Percentiles rank a stretch among this genome's conserved stretches.
Evolutionary conservation across 2,797 vertebrate species (phyloP).

Genomic region (Benthosema pterotum): DNA sequence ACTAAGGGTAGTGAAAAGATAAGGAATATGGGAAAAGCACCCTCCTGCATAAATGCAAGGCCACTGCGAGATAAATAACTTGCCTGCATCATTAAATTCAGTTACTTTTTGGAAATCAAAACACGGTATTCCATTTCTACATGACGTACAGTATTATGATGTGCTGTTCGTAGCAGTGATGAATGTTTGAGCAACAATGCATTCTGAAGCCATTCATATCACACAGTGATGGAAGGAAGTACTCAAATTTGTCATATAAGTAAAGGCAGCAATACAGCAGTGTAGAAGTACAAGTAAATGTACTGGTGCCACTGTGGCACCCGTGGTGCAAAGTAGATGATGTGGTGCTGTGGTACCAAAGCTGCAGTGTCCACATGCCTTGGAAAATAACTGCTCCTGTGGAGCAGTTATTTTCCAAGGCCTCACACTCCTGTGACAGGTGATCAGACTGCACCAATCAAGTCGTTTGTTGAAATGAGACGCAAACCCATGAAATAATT

Average conservation of each 20-base stretch:
- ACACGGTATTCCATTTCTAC: neutral
- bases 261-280: too few relatives aligned
- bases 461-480: conserved; percentile 2
- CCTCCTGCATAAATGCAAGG: neutral
- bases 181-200: neutral
- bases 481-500: neutral
- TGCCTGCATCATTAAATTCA: neutral
- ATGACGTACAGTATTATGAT: conserved; percentile 5
- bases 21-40: neutral
- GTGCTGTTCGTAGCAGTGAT: conserved; percentile 7
- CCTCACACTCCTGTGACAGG: conserved; percentile 18
- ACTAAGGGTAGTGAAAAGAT: too few relatives aligned
- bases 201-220: conserved; percentile 7
- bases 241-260: too few relatives aligned
- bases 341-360: conserved; percentile 4
- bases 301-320: too few relatives aligned
- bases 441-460: conserved; percentile 17
- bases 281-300: too few relatives aligned
- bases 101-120: conserved; percentile 1
- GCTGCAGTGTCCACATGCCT: conserved; percentile 42
- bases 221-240: too few relatives aligned
- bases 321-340: too few relatives aligned
- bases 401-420: conserved; percentile 9
- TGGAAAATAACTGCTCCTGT: conserved; percentile 26
- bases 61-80: neutral